These are phyloP conservation scores for Anagrus nilaparvatae DNA, from an alignment of 1,140 invertebrate genomes.

Conservation along the genomic window DNA sequence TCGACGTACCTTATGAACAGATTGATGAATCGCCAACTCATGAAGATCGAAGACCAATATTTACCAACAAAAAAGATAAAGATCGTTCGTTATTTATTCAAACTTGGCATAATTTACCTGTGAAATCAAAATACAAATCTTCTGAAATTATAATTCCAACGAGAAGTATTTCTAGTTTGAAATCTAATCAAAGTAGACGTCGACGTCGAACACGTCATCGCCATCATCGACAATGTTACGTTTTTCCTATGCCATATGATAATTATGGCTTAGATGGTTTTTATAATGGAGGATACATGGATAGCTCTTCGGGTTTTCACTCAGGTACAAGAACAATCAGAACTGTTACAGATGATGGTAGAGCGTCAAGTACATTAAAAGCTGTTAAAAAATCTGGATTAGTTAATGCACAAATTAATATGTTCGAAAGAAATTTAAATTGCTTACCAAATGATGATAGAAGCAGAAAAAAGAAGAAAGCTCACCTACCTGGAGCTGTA, in stretches of 20 bases:
- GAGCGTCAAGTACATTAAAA: constrained; percentile 11
- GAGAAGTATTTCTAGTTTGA: neutral
- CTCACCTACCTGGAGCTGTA: constrained; percentile 27
- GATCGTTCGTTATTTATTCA: too few species aligned
- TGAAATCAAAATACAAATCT: too few species aligned
- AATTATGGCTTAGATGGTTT: too few species aligned
- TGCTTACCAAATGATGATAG: constrained; percentile 5
- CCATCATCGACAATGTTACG: constrained; percentile 4
- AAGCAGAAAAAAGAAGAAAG: constrained; percentile 13
- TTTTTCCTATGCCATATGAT: too few species aligned
- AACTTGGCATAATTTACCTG: too few species aligned
- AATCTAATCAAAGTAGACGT: neutral
- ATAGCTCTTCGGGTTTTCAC: too few species aligned
- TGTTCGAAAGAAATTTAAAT: constrained; percentile 28
- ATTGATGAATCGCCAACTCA: too few species aligned
- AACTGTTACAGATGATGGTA: neutral
- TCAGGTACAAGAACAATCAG: constrained; percentile 5
- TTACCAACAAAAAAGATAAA: too few species aligned
- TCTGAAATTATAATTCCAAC: too few species aligned
- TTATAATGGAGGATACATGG: too few species aligned
- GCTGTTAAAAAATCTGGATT: constrained; percentile 11
- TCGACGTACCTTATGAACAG: constrained; percentile 8
- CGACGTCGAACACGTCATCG: constrained; percentile 2
- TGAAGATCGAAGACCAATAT: too few species aligned
- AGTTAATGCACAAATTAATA: constrained; percentile 32